Evolutionary conservation across 1,140 invertebrate species (phyloP), one percentile per base, ranked within the genome.

Genomic region (Ceratoteleas bidentatus): DNA sequence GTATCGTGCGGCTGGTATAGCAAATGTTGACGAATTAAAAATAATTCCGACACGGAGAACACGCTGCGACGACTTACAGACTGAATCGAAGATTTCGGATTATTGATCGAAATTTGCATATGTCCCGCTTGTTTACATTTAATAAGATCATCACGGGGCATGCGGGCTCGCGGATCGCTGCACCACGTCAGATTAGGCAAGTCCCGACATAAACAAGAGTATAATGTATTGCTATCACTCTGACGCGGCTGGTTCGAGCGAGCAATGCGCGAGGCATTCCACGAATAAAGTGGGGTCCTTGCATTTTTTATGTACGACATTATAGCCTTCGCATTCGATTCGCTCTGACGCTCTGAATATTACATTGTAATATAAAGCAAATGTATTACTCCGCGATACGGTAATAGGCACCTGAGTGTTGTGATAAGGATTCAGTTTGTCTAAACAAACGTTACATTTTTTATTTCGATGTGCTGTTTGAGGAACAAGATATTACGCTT

Each of bases 1-100:
- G 49, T 47, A 38, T 50, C 38, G 38, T 36, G n/a, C 13, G n/a
- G 32, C 36, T 7, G n/a, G 38, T 65, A 65, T 58, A 66, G 73
- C 49, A 38, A 77, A 65, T 70, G 70, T 78, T 65, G 75, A 70
- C 54, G 53, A 78, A 78, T 78, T 78, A 65, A 69, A 77, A 77
- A 77, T 77, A 77, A 77, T 77, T n/a, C 13, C 36, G 5, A 11
- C 14, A 57, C 56, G 13, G 60, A 10, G 60, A 57, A 9, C 14
- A 24, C 54, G 56, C 11, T n/a, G 36, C 40, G 13, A 33, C 64
- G 65, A 56, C 66, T 78, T 72, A 72, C 11, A 60, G 47, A 24
- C 58, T 6, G 47, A 66, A 60, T 38, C n/a, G 52, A 53, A 60
- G 38, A 8, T 34, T 58, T 8, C 16, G 50, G 57, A 69, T 64